These are phyloP conservation scores for Urocynchramus pylzowi DNA, from an alignment of 2,113 vertebrate genomes.

Conservation along the genomic window DNA sequence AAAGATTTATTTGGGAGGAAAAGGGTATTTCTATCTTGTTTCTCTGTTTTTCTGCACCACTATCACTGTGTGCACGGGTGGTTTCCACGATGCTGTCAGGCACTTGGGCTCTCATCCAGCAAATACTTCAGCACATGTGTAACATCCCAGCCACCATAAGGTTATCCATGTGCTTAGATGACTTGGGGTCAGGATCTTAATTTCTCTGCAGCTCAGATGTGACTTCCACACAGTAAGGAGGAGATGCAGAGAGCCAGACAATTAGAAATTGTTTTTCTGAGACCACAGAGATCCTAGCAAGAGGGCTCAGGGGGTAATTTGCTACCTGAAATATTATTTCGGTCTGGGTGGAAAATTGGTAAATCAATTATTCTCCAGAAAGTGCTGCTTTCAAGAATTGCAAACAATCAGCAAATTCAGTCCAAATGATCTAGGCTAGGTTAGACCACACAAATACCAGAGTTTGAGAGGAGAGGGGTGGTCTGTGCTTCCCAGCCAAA, in stretches of 20 bases:
- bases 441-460: neutral
- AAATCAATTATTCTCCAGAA: neutral
- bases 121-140: conserved; percentile 47
- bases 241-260: neutral
- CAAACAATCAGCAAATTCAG: neutral
- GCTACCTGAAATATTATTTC: neutral
- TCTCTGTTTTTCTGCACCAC: neutral
- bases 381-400: neutral
- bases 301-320: neutral
- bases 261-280: neutral
- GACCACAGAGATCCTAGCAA: neutral
- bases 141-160: neutral
- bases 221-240: neutral
- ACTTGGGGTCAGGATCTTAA: conserved; percentile 13
- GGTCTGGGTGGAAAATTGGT: neutral
- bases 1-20: neutral
- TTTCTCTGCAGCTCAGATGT: neutral
- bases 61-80: neutral
- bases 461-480: neutral
- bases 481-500: neutral
- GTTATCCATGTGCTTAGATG: conserved; percentile 47
- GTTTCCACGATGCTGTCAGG: conserved; percentile 13
- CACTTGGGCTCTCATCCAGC: conserved; percentile 23
- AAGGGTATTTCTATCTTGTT: neutral
- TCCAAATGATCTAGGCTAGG: neutral